Evolutionary conservation across 2,888 invertebrate genomes (phyloP).

Genomic region (Crioceris asparagi): DNA sequence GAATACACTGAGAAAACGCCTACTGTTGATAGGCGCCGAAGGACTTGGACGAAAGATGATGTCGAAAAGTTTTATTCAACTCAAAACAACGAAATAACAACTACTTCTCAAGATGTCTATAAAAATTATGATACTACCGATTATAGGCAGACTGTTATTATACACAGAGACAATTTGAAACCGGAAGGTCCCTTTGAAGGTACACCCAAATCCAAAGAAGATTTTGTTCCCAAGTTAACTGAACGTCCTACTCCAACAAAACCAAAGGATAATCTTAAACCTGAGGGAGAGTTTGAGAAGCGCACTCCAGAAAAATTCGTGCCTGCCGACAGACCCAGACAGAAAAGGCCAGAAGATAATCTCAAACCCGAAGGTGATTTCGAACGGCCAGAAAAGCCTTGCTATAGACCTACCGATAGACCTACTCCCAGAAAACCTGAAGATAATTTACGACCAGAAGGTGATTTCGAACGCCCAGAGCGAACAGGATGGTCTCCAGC

Average conservation of each 20-base stretch:
- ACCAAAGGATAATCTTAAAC: constrained; percentile 39
- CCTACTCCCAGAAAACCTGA: constrained; percentile 29
- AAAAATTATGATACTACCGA: constrained; percentile 50
- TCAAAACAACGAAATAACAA: constrained; percentile 44
- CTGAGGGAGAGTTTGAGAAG: constrained; percentile 42
- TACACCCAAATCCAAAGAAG: constrained; percentile 37
- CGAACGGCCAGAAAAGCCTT: constrained; percentile 23
- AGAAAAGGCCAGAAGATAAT: constrained; percentile 41
- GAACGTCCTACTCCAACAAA: constrained; percentile 35
- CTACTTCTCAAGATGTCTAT: constrained; percentile 59
- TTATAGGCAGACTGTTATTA: constrained; percentile 36
- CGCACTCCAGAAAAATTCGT: constrained; percentile 26
- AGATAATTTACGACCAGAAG: constrained; percentile 45
- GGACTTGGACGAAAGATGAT: constrained; percentile 65
- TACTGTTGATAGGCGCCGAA: constrained; percentile 48
- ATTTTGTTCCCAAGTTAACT: constrained; percentile 33
- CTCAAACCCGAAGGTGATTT: constrained; percentile 41
- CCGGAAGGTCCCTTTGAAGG: constrained; percentile 44
- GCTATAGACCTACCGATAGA: constrained; percentile 30
- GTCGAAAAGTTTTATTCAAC: constrained; percentile 58
- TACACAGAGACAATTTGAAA: constrained; percentile 40
- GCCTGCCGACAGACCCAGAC: constrained; percentile 33
- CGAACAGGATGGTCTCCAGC: constrained; percentile 34
- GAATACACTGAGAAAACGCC: constrained; percentile 51
- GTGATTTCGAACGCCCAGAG: constrained; percentile 42